Evolutionary conservation across 2,888 invertebrate genomes (phyloP), one percentile per base, ranked within the genome.

Genomic region (Sclerodermus sp.): DNA sequence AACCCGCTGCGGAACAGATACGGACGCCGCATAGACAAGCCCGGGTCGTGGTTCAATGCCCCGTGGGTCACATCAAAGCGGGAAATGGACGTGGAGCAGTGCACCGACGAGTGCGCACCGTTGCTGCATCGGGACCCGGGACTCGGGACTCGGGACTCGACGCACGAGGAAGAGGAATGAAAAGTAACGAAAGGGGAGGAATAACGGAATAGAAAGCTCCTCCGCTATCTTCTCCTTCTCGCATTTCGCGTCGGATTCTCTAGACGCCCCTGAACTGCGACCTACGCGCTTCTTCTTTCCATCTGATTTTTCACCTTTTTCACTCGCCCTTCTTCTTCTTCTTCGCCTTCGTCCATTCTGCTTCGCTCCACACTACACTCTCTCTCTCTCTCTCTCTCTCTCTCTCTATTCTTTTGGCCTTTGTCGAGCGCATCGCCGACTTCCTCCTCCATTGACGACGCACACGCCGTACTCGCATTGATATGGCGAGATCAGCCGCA

Each of bases 21-120:
- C 4, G 23, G 8, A 23, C 4, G 23, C 4, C 8, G 23, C 23
- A 23, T 23, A 23, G 23, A 23, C 23, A 23, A 23, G 23, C 23
- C 23, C 23, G 8, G 23, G 34, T 12, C 52, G 47, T 45, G 54
- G 59, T 48, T 61, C 58, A 55, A 61, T 62, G 57, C 47, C 51
- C 58, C 31, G 49, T 58, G 54, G 57, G 56, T 57, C 61, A 58
- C 58, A 61, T 65, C 62, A 60, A 61, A 63, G 63, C 58, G 46
- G 51, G 46, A 60, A 60, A 61, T 60, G 58, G 57, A 60, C 55
- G 54, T 47, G 49, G 14, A 13, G 23, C 4, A 2, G 29, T 23
- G 29, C 23, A 23, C 23, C 23, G 23, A 8, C 23, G 8, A n/a
- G n/a, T n/a, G n/a, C n/a, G n/a, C n/a, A n/a, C n/a, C n/a, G n/a